phyloP scores from a whole-genome alignment of 2,113 vertebrate genomes.

The Psettodes erumei region DNA sequence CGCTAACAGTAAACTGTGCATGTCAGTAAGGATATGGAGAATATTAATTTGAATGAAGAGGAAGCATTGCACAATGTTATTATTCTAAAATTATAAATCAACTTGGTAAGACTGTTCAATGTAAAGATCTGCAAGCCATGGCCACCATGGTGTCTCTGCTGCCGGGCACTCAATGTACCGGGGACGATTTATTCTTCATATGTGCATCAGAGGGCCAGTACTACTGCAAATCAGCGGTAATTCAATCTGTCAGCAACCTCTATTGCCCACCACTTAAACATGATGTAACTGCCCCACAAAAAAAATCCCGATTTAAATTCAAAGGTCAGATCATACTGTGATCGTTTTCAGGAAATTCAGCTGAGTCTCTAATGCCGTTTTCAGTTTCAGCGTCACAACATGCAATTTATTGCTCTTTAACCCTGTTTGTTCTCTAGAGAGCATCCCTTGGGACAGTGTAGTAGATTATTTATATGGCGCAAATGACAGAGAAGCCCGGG shows the following conservation, averaged over 20 bases:
- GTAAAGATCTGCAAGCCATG: not conserved
- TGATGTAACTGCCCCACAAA: not conserved
- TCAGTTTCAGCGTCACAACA: conserved; percentile 18
- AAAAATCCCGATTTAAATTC: not conserved
- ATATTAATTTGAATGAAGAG: conserved; percentile 7
- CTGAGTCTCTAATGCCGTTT: not conserved
- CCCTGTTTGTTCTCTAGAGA: conserved; percentile 24
- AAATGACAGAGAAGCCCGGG: conserved; percentile 56
- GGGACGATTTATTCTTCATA: conserved; percentile 12
- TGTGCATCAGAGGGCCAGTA: not conserved
- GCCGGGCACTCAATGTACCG: conserved; percentile 4
- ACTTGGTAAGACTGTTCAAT: not conserved
- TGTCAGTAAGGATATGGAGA: not conserved
- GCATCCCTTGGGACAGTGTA: conserved; percentile 17
- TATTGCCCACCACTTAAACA: not conserved
- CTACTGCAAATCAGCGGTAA: conserved; percentile 15
- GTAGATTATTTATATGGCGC: conserved; percentile 55
- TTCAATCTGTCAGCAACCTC: conserved; percentile 1
- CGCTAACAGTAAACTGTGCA: not conserved
- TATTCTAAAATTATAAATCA: conserved; percentile 2
- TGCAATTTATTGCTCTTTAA: conserved; percentile 44
- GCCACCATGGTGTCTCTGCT: not conserved
- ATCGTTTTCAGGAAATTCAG: conserved; percentile 8
- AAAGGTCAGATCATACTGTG: not conserved
- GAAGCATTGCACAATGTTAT: not conserved